Base-by-base conservation (phyloP, 2,113 vertebrate genomes). In the Scomber japonicus region DNA sequence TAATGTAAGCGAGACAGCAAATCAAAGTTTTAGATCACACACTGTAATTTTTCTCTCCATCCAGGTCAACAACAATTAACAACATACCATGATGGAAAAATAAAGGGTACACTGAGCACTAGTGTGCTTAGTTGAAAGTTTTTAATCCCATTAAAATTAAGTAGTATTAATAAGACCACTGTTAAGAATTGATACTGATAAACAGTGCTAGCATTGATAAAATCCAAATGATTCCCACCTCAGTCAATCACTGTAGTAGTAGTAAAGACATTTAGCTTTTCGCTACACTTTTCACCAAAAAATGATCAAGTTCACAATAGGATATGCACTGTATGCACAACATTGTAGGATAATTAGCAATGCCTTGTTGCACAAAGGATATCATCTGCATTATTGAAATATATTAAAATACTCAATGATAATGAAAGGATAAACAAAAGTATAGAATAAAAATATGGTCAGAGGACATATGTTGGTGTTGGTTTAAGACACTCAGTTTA, bases 201-300 rank as follows among this genome's bases (percentile, higher is more conserved):
- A 27, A 27, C 24, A 27, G 24, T 27, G 2, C 24, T 27, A 3
- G 24, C 24, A 27, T 27, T 27, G 5, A 66, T 66, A 66, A 66
- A 49, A 48, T 66, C 27, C 27, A 48, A 67, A 51, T 67, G 64
- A 67, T 67, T 24, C 35, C 35, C 64, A 67, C 51, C 64, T 67
- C 46, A 35, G 64, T 48, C 35, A 30, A 14, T 53, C 57, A 65
- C 24, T 49, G 54, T 31, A 55, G 40, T 71, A 65, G 71, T 55
- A 44, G 7, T 48, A 44, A 50, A 54, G 9, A 24, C 31, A 50
- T 78, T 7, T 3, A 46, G 19, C 64, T 35, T 14, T 35, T 24
- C 19, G 17, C 17, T 60, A 40, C 15, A 21, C 5, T 40, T 31
- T 53, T 21, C 56, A 57, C 2, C 8, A 11, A n/a, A 21, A 4